Evolutionary conservation across 2,888 invertebrate species (phyloP), one percentile per base, ranked within the genome.

Genomic region (Oscheius myriophilus): DNA sequence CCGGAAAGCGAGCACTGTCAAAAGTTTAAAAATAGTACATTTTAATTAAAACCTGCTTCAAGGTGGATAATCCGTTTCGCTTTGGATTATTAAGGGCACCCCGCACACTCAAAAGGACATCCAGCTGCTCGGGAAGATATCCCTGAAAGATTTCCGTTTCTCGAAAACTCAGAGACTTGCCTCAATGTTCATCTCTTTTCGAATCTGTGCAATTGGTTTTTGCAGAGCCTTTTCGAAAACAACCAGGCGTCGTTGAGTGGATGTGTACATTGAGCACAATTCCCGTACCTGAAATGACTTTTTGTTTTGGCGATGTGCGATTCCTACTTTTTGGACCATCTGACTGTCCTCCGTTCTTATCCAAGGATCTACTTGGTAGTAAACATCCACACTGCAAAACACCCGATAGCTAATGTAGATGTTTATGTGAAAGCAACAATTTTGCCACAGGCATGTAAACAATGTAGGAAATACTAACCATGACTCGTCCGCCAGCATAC

Each of bases 301-400:
- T 33, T 33, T 9, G 9, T 9, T 9, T 21, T 23, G 4, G 7
- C 21, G 11, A 45, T 23, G 14, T 21, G 18, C 12, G 42, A 26
- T 23, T 1, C 41, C 14, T 26, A 75, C 80, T 69, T 84, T 83
- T 43, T 80, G 76, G 52, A 82, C 73, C 23, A 83, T 59, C 9
- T 76, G 76, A 45, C 75, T 74, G 61, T 79, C 76, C 58, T 83
- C 83, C 14, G 55, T 61, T 43, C 78, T 72, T 45, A 83, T 77
- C 21, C 82, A 82, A 1, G 80, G 76, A 52, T 83, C 83, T 25
- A 83, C 80, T 73, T 83, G 81, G 52, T 82, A 80, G 65, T 78
- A 78, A 11, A 81, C 73, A 59, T 83, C 83, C 43, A 83, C 72
- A 53, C 83, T 83, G 54, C 51, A 78, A 74, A 46, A 16, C 25